Conservation (phyloP, 2,888 invertebrate genomes). For the Pammene fasciana region DNA sequence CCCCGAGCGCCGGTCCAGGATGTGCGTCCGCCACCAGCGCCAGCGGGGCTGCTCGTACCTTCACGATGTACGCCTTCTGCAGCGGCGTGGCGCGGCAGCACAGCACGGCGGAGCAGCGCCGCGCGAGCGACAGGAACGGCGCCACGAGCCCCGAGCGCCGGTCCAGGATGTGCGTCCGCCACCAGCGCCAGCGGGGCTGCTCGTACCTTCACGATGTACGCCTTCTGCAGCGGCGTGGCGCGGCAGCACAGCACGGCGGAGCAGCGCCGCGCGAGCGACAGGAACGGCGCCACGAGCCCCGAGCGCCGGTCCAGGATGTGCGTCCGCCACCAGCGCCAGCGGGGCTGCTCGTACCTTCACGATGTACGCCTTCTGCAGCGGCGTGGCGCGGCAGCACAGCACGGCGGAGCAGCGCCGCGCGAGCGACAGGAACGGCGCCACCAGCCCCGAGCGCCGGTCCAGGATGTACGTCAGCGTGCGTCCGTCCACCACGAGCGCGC, state of each 20-base stretch:
- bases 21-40: too few relatives aligned
- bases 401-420: slow-evolving; percentile 94
- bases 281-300: slow-evolving; percentile 87
- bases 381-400: slow-evolving; percentile 92
- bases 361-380: slow-evolving; percentile 1
- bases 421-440: slow-evolving; percentile 91
- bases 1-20: too few relatives aligned
- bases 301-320: slow-evolving; percentile 88
- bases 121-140: too few relatives aligned
- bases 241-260: slow-evolving; percentile 17
- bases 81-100: too few relatives aligned
- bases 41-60: too few relatives aligned
- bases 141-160: background rate
- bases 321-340: background rate
- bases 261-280: slow-evolving; percentile 54
- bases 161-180: too few relatives aligned
- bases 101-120: too few relatives aligned
- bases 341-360: background rate
- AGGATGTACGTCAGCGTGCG: slow-evolving; percentile 90
- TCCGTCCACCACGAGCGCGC: too few relatives aligned
- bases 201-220: slow-evolving; percentile 87
- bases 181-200: too few relatives aligned
- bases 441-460: slow-evolving; percentile 92
- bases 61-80: too few relatives aligned
- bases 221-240: slow-evolving; percentile 89